These are phyloP conservation scores for Prostheceraeus crozeri DNA, from an alignment of 2,888 invertebrate species.

Conservation along the genomic window DNA sequence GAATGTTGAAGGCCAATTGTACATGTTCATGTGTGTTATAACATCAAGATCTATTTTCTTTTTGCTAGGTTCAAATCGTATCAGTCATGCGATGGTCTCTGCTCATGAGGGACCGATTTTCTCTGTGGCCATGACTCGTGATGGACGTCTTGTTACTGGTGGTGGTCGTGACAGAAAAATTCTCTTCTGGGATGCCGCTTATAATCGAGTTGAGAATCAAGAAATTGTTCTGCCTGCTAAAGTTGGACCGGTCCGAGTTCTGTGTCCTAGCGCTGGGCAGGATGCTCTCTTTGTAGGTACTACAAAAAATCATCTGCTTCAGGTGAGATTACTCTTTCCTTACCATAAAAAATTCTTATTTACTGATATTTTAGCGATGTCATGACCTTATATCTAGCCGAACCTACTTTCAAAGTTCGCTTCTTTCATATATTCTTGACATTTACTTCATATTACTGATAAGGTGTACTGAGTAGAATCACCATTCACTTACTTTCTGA, in stretches of 20 bases:
- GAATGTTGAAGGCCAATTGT: too few species aligned
- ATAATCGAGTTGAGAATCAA: conserved; percentile 62
- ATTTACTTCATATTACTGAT: too few species aligned
- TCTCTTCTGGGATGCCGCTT: conserved; percentile 63
- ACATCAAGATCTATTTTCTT: too few species aligned
- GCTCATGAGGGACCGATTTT: conserved; percentile 82
- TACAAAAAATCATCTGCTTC: conserved; percentile 63
- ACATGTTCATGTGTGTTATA: too few species aligned
- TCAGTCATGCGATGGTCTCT: conserved; percentile 65
- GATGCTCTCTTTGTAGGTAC: conserved; percentile 74
- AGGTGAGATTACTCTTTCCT: too few species aligned
- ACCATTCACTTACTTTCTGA: too few species aligned
- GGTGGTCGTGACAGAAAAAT: conserved; percentile 74
- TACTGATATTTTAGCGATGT: too few species aligned
- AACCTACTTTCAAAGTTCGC: too few species aligned
- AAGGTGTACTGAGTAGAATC: too few species aligned
- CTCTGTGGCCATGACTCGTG: conserved; percentile 71
- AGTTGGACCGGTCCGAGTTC: conserved; percentile 73
- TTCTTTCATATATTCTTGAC: too few species aligned
- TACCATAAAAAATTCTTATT: too few species aligned
- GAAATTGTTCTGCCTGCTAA: conserved; percentile 72
- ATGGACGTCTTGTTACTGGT: conserved; percentile 74
- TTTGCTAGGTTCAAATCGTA: conserved; percentile 76
- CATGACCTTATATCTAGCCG: too few species aligned
- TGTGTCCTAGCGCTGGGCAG: conserved; percentile 72